Percentiles rank a stretch among this genome's conserved stretches.
Conservation (phyloP, 2,888 invertebrate genomes). For the Agrilus biguttatus region DNA sequence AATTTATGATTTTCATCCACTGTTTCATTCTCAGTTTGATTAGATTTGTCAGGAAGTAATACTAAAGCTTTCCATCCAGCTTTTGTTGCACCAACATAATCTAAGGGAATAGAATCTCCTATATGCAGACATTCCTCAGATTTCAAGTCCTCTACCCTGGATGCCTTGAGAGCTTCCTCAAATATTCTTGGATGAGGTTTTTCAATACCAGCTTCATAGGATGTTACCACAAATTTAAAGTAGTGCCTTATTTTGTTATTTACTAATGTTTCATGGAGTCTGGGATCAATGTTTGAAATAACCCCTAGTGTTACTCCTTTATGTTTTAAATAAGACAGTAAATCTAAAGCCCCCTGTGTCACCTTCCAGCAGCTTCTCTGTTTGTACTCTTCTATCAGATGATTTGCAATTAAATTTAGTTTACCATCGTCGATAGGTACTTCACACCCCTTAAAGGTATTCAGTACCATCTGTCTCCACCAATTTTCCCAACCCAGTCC, state of each 20-base stretch:
- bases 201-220: constrained; percentile 55
- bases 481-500: constrained; percentile 63
- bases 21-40: constrained; percentile 25
- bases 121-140: constrained; percentile 64
- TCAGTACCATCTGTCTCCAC: constrained; percentile 61
- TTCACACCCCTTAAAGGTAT: constrained; percentile 45
- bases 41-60: constrained; percentile 30
- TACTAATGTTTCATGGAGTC: constrained; percentile 52
- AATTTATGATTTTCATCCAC: constrained; percentile 31
- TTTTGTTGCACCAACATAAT: constrained; percentile 61
- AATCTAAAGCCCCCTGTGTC: constrained; percentile 45
- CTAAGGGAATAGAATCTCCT: constrained; percentile 62
- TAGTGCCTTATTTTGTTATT: constrained; percentile 51
- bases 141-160: constrained; percentile 29
- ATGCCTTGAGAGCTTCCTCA: constrained; percentile 39
- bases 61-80: constrained; percentile 54
- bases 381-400: constrained; percentile 54
- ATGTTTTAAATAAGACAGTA: constrained; percentile 45
- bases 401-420: constrained; percentile 38
- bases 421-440: constrained; percentile 25
- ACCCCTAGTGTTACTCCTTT: constrained; percentile 48
- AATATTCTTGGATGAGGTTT: constrained; percentile 71
- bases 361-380: constrained; percentile 61
- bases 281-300: constrained; percentile 80
- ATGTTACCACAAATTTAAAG: constrained; percentile 69